phyloP scores from a whole-genome alignment of 1,140 invertebrate genomes.

The Megalopta genalis region DNA sequence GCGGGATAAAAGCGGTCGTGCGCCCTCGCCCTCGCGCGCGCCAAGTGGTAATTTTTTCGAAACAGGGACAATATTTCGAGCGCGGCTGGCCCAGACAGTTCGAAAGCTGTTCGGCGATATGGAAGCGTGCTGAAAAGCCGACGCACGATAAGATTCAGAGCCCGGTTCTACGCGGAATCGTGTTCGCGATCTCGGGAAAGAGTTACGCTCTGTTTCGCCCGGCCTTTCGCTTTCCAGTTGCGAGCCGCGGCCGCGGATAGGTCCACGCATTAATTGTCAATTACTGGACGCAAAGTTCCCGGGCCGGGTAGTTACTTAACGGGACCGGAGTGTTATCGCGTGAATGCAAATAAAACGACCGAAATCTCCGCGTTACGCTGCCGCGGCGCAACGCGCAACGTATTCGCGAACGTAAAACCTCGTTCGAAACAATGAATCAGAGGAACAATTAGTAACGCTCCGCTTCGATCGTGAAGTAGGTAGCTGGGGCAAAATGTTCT shows the following conservation, averaged over 20 bases:
- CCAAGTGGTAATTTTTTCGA: neutral
- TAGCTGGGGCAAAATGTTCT: too few species aligned
- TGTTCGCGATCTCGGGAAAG: constrained; percentile 26
- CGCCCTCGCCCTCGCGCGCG: too few species aligned
- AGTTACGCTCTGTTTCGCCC: constrained; percentile 36
- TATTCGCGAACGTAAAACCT: too few species aligned
- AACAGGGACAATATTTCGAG: neutral
- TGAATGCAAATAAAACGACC: neutral
- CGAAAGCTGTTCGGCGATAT: constrained; percentile 8
- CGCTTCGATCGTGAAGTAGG: too few species aligned
- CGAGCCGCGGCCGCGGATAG: constrained; percentile 9
- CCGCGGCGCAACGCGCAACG: too few species aligned
- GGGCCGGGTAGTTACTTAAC: neutral
- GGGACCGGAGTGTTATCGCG: too few species aligned
- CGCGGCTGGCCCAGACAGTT: neutral
- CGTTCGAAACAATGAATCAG: too few species aligned
- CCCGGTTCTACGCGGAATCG: constrained; percentile 26
- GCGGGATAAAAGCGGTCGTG: too few species aligned
- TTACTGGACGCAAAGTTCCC: neutral
- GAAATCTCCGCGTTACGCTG: neutral
- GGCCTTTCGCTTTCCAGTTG: constrained; percentile 46
- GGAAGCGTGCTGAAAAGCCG: neutral
- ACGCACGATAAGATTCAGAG: constrained; percentile 17
- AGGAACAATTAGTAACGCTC: too few species aligned
- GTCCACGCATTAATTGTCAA: constrained; percentile 42